Base-by-base conservation (phyloP, 1,140 invertebrate species). In the Euwallacea fornicatus region DNA sequence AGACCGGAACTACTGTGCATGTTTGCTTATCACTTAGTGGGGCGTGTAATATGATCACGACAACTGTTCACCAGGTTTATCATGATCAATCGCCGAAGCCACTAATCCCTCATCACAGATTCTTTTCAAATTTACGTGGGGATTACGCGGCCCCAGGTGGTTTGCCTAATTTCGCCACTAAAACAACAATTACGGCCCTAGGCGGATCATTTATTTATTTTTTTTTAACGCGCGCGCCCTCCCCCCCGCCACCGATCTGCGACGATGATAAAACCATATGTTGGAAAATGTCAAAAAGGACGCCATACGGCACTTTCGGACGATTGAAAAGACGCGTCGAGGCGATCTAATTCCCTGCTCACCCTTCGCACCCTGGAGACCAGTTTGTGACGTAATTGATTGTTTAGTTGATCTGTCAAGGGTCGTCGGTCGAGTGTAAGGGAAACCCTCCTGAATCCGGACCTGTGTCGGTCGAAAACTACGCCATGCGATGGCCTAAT, bases 21-120 rank as follows among this genome's bases (percentile, higher is more conserved):
- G 74, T 76, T 76, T 76, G 66, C 74, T 73, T 74, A 75, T 76
- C 75, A 76, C 75, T 76, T 74, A 73, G 73, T 75, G 69, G 73
- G 68, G 53, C 74, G 66, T 76, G 75, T 75, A 76, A 76, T 76
- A 76, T 72, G 71, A 69, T 74, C 61, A 74, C 69, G 73, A 76
- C 75, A 76, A 75, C 75, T 76, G 75, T 73, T 72, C 66, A 59
- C 63, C 56, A 56, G 63, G 6, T 58, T 44, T 71, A 61, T 72
- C 50, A 47, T 42, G 11, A 54, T 61, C 58, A 43, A 72, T 70
- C 50, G 50, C 10, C 21, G 62, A 33, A 1, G 4, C 21, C 4
- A 33, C n/a, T 11, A 50, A 42, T 54, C 54, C 33, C 43, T n/a
- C 55, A 13, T 16, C 8, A 43, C 16, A 44, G 11, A 58, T 56